These are phyloP conservation scores for Otocyon megalotis DNA, from an alignment of 2,113 vertebrate species.

Conservation along the genomic window DNA sequence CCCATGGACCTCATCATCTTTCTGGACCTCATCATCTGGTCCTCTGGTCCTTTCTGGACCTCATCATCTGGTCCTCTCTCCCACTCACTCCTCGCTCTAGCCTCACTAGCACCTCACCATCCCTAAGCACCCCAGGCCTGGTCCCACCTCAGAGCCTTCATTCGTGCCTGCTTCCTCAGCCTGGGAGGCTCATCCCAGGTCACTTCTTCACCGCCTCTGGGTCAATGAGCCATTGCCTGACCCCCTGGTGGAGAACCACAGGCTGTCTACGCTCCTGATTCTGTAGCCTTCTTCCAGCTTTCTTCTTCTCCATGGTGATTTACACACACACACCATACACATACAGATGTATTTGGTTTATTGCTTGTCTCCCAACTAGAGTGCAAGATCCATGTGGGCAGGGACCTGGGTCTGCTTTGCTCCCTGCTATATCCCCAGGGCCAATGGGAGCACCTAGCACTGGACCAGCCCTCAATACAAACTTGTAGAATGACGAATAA, in stretches of 20 bases:
- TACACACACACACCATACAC: too few species aligned
- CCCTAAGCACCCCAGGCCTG: neutral
- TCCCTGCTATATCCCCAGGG: neutral
- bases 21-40: neutral
- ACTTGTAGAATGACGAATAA: neutral
- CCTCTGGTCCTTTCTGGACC: too few species aligned
- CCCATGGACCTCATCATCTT: too few species aligned
- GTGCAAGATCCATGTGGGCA: too few species aligned
- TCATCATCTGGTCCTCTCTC: neutral
- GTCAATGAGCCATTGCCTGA: neutral
- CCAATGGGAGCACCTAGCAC: neutral
- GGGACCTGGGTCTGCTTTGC: neutral
- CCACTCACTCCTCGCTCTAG: neutral
- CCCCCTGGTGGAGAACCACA: neutral
- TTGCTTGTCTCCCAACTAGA: neutral
- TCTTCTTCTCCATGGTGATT: neutral
- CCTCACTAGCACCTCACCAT: fast-evolving
- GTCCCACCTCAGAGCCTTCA: too few species aligned
- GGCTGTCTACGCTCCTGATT: neutral
- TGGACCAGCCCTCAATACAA: fast-evolving
- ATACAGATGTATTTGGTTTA: neutral
- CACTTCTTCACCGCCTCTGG: neutral
- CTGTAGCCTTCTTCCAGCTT: neutral
- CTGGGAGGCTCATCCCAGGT: neutral
- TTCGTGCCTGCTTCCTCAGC: neutral